These are phyloP conservation scores for Tragulus kanchil DNA, from an alignment of 2,113 vertebrate genomes.

Conservation along the genomic window DNA sequence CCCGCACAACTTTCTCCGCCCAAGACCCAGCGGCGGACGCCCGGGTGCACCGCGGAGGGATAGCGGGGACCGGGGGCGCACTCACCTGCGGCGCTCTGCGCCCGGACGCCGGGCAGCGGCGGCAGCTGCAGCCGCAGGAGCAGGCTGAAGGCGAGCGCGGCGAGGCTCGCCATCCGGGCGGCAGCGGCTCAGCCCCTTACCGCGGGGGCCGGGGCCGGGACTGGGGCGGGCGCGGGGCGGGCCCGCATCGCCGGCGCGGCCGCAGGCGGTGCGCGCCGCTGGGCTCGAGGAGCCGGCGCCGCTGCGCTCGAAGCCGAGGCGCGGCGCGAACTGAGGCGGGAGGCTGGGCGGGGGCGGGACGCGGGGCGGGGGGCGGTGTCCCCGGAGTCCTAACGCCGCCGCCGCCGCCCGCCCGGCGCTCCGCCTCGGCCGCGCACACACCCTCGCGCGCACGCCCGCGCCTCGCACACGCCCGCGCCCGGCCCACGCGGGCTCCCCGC, in stretches of 20 bases:
- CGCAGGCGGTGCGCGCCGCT: conserved; percentile 81
- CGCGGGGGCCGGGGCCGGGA: conserved; percentile 76
- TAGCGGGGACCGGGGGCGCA: not conserved
- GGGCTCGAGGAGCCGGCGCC: conserved; percentile 81
- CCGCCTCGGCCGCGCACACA: conserved; percentile 71
- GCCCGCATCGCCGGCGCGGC: conserved; percentile 75
- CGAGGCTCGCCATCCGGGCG: conserved; percentile 87
- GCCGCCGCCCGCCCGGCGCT: conserved; percentile 72
- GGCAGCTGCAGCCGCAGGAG: conserved; percentile 83
- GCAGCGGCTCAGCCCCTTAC: conserved; percentile 85
- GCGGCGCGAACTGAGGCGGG: conserved; percentile 72
- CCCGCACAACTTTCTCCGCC: conserved; percentile 67
- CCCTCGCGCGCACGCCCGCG: conserved; percentile 64
- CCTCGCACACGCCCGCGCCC: conserved; percentile 50
- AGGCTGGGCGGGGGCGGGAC: conserved; percentile 77
- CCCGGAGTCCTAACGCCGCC: conserved; percentile 89
- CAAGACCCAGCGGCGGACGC: not conserved
- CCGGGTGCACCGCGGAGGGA: not conserved
- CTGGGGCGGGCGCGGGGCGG: conserved; percentile 66
- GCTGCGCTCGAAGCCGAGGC: conserved; percentile 65
- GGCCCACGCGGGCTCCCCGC: conserved; percentile 55
- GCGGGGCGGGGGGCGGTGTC: conserved; percentile 78
- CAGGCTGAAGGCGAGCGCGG: conserved; percentile 83
- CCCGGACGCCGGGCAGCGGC: conserved; percentile 84
- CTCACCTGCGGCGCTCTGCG: conserved; percentile 91